Percentiles rank a stretch among this genome's conserved stretches.
Conservation (phyloP, 2,888 invertebrate genomes). For the Cheilosia soror region DNA sequence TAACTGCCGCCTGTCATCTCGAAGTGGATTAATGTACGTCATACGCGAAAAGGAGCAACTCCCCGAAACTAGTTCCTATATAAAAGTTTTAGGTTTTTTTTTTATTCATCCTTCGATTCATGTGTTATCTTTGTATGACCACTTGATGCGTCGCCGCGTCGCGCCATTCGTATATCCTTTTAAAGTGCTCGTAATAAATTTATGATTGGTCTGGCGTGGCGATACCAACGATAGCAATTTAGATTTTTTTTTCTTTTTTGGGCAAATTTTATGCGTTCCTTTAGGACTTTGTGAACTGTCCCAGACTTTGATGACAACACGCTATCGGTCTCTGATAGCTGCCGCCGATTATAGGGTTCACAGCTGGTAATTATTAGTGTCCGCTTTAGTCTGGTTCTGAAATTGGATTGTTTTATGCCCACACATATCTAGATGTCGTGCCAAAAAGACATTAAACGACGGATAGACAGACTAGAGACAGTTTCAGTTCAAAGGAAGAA, state of each 20-base stretch:
- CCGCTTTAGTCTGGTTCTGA: conserved; percentile 24
- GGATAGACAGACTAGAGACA: conserved; percentile 26
- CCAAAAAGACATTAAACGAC: conserved; percentile 50
- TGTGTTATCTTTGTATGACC: conserved; percentile 57
- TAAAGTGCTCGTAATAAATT: conserved; percentile 63
- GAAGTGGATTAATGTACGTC: conserved; percentile 64
- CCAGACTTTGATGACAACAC: conserved; percentile 28
- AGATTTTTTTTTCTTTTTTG: background rate
- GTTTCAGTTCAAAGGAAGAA: conserved; percentile 17
- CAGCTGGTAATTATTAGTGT: conserved; percentile 56
- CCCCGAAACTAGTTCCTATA: conserved; percentile 5
- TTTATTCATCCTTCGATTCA: conserved; percentile 47
- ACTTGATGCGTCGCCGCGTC: conserved; percentile 40
- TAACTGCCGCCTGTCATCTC: conserved; percentile 69
- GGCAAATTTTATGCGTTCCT: conserved; percentile 49
- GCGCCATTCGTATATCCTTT: conserved; percentile 10
- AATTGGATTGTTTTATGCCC: conserved; percentile 57
- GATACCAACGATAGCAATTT: conserved; percentile 7
- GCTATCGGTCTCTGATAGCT: conserved; percentile 1
- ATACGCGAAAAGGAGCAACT: conserved; percentile 36
- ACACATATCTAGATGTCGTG: conserved; percentile 45
- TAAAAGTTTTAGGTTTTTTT: background rate
- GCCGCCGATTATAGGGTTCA: conserved; percentile 37
- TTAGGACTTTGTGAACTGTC: conserved; percentile 32
- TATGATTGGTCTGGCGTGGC: conserved; percentile 57